Percentiles rank a stretch among this genome's conserved stretches.
Evolutionary conservation across 2,888 invertebrate species (phyloP).

Genomic region (Litoditis marina): DNA sequence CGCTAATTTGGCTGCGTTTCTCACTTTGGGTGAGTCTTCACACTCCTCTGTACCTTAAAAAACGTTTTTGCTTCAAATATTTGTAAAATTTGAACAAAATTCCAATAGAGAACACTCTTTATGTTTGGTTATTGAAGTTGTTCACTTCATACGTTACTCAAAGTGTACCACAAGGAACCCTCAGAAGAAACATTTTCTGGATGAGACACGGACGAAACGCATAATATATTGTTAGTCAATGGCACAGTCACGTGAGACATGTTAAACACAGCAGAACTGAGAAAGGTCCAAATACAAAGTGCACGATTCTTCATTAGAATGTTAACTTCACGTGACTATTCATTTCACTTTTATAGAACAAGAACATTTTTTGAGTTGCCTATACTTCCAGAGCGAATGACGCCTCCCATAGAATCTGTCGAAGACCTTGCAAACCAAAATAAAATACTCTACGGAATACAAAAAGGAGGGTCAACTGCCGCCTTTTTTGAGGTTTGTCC

Average conservation of each 20-base stretch:
- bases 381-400: conserved; percentile 68
- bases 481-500: conserved; percentile 77
- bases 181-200: background rate
- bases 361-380: no score
- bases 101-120: no score
- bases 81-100: background rate
- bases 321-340: no score
- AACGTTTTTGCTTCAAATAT: background rate
- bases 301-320: no score
- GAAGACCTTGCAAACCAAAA: conserved; percentile 86
- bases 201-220: background rate
- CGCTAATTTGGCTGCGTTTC: conserved; percentile 93
- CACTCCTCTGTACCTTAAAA: background rate
- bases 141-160: no score
- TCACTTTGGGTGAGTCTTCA: conserved; percentile 76
- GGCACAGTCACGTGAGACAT: no score
- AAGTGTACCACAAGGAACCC: no score
- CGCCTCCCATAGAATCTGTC: conserved; percentile 85
- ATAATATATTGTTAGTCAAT: no score
- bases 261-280: no score
- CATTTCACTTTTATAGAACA: no score
- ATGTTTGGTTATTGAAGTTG: no score
- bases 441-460: conserved; percentile 85
- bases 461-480: conserved; percentile 75
- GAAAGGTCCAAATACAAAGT: no score